phyloP scores from a whole-genome alignment of 1,140 invertebrate species.

The Monochamus saltuarius region DNA sequence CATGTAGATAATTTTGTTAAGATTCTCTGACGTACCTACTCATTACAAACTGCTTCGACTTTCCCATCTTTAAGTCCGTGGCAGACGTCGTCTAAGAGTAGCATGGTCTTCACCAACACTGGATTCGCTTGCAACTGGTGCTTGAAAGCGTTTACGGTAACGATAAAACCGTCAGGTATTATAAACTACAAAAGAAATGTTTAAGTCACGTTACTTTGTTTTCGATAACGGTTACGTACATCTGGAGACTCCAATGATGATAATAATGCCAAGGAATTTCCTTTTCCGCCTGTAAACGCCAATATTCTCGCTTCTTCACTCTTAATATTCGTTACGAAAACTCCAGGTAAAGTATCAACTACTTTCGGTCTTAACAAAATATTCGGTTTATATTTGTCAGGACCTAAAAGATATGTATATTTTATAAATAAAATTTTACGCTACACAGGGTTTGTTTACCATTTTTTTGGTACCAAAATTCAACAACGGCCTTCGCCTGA shows the following conservation, averaged over 20 bases:
- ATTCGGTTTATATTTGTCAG: constrained; percentile 3
- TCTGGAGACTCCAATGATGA: constrained; percentile 53
- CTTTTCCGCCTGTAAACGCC: constrained; percentile 67
- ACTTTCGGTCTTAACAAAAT: constrained; percentile 25
- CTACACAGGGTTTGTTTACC: constrained; percentile 6
- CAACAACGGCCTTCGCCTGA: constrained; percentile 31
- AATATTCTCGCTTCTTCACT: constrained; percentile 32
- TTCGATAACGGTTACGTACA: constrained; percentile 15
- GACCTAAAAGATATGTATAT: constrained; percentile 5
- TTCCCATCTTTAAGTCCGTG: constrained; percentile 31
- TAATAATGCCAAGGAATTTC: constrained; percentile 66
- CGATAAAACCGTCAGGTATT: constrained; percentile 40
- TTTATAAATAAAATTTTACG: background rate
- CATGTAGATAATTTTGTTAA: background rate
- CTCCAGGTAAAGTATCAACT: constrained; percentile 23
- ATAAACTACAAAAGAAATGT: constrained; percentile 28
- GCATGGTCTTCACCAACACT: constrained; percentile 33
- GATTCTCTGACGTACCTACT: constrained; percentile 24
- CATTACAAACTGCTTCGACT: constrained; percentile 39
- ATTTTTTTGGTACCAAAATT: constrained; percentile 33
- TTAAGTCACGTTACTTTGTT: background rate
- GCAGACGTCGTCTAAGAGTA: constrained; percentile 41
- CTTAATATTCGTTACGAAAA: constrained; percentile 29
- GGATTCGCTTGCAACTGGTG: constrained; percentile 35
- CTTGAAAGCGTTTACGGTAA: constrained; percentile 38